Base-by-base conservation (phyloP, 92 coral and sea anemone genomes). In the Epizoanthus ramosus region DNA sequence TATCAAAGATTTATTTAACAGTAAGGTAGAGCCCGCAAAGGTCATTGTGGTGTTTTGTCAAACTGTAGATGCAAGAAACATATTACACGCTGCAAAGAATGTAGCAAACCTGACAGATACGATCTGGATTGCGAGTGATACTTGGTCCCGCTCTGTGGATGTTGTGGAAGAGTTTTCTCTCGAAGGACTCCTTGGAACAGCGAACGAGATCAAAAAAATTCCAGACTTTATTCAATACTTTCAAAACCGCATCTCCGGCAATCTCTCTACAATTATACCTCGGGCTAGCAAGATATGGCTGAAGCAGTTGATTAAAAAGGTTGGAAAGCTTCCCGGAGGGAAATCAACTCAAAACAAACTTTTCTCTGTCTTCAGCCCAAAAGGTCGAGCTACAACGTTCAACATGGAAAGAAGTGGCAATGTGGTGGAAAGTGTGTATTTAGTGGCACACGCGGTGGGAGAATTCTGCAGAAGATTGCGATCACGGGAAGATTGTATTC, bases 41-140 rank as follows among this genome's bases (percentile, higher is more conserved):
- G 91, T 88, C 47, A 79, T 91, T 81, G 79, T 91, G 84, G 73
- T 88, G 6, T 91, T 91, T 16, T 79, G 81, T 17, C 64, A 84
- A 13, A 85, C 67, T 52, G 39, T 9, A 25, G 89, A 57, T 43
- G 86, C 92, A 9, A n/a, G 39, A 57, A 84, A 61, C 10, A 71
- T 92, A 13, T 21, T 92, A 28, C 35, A 73, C 24, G 88, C 80
- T 61, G 95, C 93, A 13, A 58, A 19, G 22, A 63, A 67, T 17
- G 80, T 83, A 1, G 73, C 19, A 24, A 85, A 89, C 66, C 45
- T 92, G 54, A 81, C 87, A 37, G 86, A 69, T 18, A 89, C 83
- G 41, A 66, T 92, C 68, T 92, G 95, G 95, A 81, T 92, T 65
- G 92, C 90, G 0, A 92, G 93, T 28, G 95, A 87, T 70, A 43